These are phyloP conservation scores for Aethes cnicana DNA, from an alignment of 2,888 invertebrate species.

Conservation along the genomic window DNA sequence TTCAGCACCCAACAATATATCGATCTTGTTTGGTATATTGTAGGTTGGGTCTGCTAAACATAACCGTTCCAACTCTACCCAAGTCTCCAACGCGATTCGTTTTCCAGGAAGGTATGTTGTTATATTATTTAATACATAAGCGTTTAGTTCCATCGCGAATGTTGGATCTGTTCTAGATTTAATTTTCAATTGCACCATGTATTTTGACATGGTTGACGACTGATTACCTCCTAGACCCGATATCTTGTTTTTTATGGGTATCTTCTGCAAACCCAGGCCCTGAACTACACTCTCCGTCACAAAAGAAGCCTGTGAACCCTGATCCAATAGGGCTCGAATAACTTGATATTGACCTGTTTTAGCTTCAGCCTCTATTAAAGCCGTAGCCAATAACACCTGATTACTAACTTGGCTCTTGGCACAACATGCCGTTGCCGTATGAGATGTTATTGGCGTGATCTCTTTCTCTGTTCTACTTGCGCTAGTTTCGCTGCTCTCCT, in stretches of 20 bases:
- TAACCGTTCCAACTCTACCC: neutral
- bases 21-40: conserved; percentile 24
- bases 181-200: conserved; percentile 17
- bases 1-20: conserved; percentile 27
- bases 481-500: too few species aligned
- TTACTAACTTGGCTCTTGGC: neutral
- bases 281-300: conserved; percentile 39
- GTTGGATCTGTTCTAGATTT: neutral
- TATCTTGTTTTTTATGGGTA: conserved; percentile 26
- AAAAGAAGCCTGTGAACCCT: conserved; percentile 40
- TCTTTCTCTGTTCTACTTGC: neutral
- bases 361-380: neutral
- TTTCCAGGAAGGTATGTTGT: neutral
- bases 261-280: conserved; percentile 33
- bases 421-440: neutral
- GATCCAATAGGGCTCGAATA: conserved; percentile 38
- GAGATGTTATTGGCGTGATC: neutral
- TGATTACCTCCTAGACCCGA: conserved; percentile 32
- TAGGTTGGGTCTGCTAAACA: conserved; percentile 22
- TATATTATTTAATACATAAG: conserved; percentile 2
- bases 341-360: conserved; percentile 11
- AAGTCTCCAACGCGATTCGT: neutral
- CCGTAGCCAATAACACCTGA: neutral
- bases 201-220: conserved; percentile 9
- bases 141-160: neutral